Conservation (phyloP, 2,888 invertebrate species). For the Eristalis pertinax region DNA sequence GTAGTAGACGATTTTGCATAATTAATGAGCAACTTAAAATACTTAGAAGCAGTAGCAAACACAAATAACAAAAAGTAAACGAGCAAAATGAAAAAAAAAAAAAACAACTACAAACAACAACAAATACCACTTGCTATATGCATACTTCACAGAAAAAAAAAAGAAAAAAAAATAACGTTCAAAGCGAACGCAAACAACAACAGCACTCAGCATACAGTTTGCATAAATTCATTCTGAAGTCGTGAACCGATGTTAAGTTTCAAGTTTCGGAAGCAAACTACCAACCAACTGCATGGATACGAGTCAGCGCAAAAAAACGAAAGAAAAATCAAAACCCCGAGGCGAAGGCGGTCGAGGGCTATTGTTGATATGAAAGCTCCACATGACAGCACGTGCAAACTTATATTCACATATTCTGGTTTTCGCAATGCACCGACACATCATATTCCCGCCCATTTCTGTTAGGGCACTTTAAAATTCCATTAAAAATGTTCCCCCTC, state of each 20-base stretch:
- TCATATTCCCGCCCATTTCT: slow-evolving; percentile 21
- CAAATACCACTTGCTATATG: neutral
- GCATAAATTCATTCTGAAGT: slow-evolving; percentile 28
- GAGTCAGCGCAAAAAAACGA: neutral
- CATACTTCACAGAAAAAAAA: neutral
- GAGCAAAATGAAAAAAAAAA: too few relatives aligned
- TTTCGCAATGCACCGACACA: neutral
- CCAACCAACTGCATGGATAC: neutral
- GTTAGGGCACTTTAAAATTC: slow-evolving; percentile 32
- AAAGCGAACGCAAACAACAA: neutral
- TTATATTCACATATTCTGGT: neutral
- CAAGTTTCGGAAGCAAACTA: neutral
- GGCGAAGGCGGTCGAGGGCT: neutral
- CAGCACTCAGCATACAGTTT: neutral
- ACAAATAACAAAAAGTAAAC: neutral
- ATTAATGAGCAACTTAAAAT: neutral
- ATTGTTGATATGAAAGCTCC: neutral
- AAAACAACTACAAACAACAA: neutral
- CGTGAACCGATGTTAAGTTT: slow-evolving; percentile 27
- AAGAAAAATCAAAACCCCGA: neutral
- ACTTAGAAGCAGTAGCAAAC: neutral
- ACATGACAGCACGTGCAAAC: neutral
- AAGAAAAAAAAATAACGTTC: too few relatives aligned
- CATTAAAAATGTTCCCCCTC: slow-evolving; percentile 27
- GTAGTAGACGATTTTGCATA: neutral